These are phyloP conservation scores for Philereme vetulata DNA, from an alignment of 2,888 invertebrate species.

Conservation along the genomic window DNA sequence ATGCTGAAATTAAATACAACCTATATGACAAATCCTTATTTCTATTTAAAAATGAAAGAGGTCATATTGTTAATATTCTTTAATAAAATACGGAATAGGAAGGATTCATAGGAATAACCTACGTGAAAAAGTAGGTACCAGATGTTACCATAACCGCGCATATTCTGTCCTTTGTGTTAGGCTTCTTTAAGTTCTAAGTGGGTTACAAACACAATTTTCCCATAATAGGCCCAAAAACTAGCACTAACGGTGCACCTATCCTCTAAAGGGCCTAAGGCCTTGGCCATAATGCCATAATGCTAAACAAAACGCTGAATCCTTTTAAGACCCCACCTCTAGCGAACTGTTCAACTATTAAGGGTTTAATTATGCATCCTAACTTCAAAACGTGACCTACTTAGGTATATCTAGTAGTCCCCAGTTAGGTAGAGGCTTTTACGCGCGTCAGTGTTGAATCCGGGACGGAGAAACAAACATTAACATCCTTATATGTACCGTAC, in stretches of 20 bases:
- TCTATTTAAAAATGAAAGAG: too few relatives aligned
- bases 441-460: conserved; percentile 4
- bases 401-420: conserved; percentile 23
- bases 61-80: too few relatives aligned
- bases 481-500: too few relatives aligned
- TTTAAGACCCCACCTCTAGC: conserved; percentile 20
- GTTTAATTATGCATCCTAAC: conserved; percentile 31
- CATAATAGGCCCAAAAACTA: not conserved
- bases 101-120: too few relatives aligned
- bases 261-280: not conserved
- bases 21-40: too few relatives aligned
- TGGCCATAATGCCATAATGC: conserved; percentile 6
- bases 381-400: conserved; percentile 32
- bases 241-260: not conserved
- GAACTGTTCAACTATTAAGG: conserved; percentile 22
- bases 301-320: conserved; percentile 18
- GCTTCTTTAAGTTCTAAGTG: too few relatives aligned
- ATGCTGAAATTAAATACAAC: too few relatives aligned
- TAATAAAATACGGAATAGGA: too few relatives aligned
- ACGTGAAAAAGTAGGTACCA: too few relatives aligned
- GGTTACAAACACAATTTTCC: too few relatives aligned
- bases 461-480: not conserved
- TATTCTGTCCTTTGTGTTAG: too few relatives aligned
- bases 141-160: too few relatives aligned
- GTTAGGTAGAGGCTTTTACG: conserved; percentile 16